Evolutionary conservation across 2,113 vertebrate species (phyloP).

Genomic region (Odontesthes bonariensis): DNA sequence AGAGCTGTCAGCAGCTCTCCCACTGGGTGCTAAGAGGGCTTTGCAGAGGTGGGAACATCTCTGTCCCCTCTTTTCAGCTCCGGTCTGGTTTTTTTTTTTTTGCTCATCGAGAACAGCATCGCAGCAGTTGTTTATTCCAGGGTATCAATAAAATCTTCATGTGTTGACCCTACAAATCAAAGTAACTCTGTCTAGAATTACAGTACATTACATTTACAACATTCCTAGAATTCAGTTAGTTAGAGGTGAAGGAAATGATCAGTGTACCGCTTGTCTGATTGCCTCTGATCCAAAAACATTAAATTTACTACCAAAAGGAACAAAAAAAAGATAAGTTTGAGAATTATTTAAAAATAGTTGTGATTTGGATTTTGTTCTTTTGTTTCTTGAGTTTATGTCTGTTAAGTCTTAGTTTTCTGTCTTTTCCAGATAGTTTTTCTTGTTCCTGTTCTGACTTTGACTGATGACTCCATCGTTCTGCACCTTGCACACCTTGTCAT

Average conservation of each 20-base stretch:
- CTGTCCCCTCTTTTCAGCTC: slow-evolving; percentile 39
- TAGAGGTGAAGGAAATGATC: not conserved
- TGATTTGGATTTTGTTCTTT: no score
- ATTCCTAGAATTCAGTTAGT: not conserved
- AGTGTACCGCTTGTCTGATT: no score
- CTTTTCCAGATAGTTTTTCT: no score
- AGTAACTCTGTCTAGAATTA: not conserved
- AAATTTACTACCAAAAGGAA: no score
- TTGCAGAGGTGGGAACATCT: slow-evolving; percentile 76
- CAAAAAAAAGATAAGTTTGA: no score
- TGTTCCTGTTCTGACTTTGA: no score
- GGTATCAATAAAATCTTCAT: not conserved
- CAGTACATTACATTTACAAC: not conserved
- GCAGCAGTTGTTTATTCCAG: not conserved
- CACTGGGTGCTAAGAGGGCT: slow-evolving; percentile 69
- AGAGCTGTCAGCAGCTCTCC: slow-evolving; percentile 68
- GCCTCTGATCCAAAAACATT: no score
- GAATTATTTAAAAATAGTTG: no score
- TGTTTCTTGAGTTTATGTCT: no score
- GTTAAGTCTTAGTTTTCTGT: no score
- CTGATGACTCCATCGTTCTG: no score
- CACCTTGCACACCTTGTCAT: no score
- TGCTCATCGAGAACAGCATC: not conserved
- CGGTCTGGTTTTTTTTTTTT: slow-evolving; percentile 5
- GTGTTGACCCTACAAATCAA: not conserved